Conservation (phyloP, 2,113 vertebrate genomes). For the Syngnathoides biaculeatus region DNA sequence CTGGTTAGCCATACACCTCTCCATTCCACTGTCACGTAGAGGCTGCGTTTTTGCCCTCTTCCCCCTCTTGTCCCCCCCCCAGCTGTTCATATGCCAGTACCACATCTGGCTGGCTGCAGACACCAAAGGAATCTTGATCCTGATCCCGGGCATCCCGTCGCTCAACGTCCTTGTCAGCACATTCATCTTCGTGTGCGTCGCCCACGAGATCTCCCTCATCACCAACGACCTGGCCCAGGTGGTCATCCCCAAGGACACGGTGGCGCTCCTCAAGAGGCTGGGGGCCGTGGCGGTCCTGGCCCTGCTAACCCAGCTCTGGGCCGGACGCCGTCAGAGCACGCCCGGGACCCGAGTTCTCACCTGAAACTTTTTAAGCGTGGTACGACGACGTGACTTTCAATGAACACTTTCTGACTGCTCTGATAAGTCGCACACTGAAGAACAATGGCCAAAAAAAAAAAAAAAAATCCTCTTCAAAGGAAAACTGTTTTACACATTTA, state of each 20-base stretch:
- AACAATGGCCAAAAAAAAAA: conserved; percentile 6
- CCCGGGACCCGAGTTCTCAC: conserved; percentile 31
- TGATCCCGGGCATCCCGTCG: conserved; percentile 89
- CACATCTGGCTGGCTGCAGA: conserved; percentile 98
- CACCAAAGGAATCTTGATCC: conserved; percentile 92
- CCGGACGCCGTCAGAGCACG: conserved; percentile 23
- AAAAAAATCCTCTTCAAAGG: background rate
- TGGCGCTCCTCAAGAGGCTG: conserved; percentile 83
- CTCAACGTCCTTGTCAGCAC: conserved; percentile 93
- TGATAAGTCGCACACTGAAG: conserved; percentile 62
- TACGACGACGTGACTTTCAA: background rate
- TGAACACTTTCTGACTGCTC: conserved; percentile 29
- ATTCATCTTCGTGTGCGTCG: conserved; percentile 97
- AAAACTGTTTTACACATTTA: background rate
- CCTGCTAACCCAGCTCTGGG: conserved; percentile 75
- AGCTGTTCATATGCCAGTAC: conserved; percentile 99
- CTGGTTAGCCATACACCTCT: background rate
- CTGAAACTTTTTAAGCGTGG: background rate
- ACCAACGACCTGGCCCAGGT: conserved; percentile 94
- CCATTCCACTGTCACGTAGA: background rate
- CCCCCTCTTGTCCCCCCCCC: conserved; percentile 21
- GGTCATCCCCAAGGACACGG: conserved; percentile 88
- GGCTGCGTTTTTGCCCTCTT: background rate
- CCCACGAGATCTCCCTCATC: conserved; percentile 95
- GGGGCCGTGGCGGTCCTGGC: conserved; percentile 73